Conservation (phyloP, 1,140 invertebrate species). For the Pentalonia nigronervosa region DNA sequence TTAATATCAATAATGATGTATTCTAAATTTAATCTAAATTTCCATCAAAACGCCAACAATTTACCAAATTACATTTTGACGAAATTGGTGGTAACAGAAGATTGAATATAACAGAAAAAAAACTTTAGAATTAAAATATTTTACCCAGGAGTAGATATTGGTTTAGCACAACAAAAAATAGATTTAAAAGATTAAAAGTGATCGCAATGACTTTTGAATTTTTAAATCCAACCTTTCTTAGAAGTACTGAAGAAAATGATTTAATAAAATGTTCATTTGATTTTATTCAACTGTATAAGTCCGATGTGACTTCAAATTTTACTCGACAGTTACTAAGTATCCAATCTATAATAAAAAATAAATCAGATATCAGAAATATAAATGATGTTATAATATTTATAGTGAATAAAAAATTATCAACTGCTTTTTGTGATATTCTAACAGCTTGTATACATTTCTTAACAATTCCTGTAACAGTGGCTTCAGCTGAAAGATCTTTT, state of each 20-base stretch:
- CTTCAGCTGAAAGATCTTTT: too few relatives aligned
- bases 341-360: slow-evolving; percentile 11
- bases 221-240: background rate
- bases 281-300: slow-evolving; percentile 1
- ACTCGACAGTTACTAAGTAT: background rate
- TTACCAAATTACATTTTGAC: background rate
- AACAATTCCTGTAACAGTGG: slow-evolving; percentile 9
- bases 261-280: background rate
- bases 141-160: background rate
- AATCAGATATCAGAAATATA: slow-evolving; percentile 1
- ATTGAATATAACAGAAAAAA: background rate
- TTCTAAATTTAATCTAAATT: background rate
- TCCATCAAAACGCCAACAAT: background rate
- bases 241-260: slow-evolving; percentile 8
- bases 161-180: slow-evolving; percentile 2
- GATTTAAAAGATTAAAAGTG: background rate
- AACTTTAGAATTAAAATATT: background rate
- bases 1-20: background rate
- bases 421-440: slow-evolving; percentile 7
- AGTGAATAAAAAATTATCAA: background rate
- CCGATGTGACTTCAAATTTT: slow-evolving; percentile 18
- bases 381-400: slow-evolving; percentile 1
- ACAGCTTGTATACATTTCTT: slow-evolving; percentile 3
- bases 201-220: background rate
- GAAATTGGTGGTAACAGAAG: background rate